A percentile compares a stretch with the other conserved stretches of the same genome.
These are phyloP conservation scores for Grallaria varia DNA, from an alignment of 2,113 vertebrate genomes.

Conservation along the genomic window DNA sequence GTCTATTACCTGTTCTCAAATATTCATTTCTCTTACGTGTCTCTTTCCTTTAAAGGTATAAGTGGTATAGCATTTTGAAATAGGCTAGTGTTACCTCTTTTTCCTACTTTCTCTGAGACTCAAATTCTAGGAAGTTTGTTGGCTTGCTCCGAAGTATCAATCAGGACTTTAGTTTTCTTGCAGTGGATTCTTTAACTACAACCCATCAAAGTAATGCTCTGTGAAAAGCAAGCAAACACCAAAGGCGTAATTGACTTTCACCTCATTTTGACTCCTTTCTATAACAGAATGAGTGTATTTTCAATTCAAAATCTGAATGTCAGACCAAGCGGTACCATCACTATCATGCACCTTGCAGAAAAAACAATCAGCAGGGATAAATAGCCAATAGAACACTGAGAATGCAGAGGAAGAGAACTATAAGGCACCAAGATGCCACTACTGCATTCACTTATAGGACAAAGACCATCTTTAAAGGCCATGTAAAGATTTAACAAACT, in stretches of 20 bases:
- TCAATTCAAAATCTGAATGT: background rate
- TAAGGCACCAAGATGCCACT: background rate
- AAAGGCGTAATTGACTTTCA: background rate
- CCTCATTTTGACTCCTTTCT: background rate
- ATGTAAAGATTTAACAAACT: background rate
- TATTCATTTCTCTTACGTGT: background rate
- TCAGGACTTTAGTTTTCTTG: background rate
- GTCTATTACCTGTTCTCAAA: background rate
- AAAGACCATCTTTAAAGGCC: background rate
- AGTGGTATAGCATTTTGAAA: background rate
- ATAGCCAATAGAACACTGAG: background rate
- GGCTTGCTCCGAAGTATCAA: background rate
- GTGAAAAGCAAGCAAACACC: background rate
- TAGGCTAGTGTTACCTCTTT: rapidly evolving
- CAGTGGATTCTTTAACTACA: background rate
- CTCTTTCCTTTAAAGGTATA: background rate
- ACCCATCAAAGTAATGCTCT: background rate
- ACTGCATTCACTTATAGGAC: background rate
- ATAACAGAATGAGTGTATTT: background rate
- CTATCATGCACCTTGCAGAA: background rate
- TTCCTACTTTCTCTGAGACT: background rate
- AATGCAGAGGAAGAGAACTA: background rate
- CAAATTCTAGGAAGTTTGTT: background rate
- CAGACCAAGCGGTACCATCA: background rate
- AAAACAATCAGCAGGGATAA: background rate